phyloP scores from a whole-genome alignment of 2,888 invertebrate genomes.

The Stenodera caucasica region DNA sequence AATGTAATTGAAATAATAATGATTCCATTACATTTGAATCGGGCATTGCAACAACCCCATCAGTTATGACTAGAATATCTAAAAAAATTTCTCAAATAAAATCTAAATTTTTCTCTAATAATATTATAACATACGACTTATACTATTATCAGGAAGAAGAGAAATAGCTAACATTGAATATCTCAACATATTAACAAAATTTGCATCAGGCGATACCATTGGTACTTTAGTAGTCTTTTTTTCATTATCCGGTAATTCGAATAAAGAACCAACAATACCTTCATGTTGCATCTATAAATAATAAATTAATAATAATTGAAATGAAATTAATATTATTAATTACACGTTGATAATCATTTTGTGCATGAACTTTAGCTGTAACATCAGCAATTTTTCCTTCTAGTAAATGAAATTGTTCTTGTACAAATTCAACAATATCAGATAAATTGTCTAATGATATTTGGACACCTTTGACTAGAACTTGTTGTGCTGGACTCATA shows the following conservation, averaged over 20 bases:
- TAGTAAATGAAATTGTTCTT: conserved; percentile 61
- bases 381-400: conserved; percentile 65
- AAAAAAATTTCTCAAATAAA: conserved; percentile 45
- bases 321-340: conserved; percentile 20
- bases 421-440: conserved; percentile 61
- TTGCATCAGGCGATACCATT: conserved; percentile 68
- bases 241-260: conserved; percentile 56
- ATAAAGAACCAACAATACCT: conserved; percentile 59
- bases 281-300: conserved; percentile 58
- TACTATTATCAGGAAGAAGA: conserved; percentile 73
- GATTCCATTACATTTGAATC: conserved; percentile 74
- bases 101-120: conserved; percentile 10
- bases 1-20: conserved; percentile 71
- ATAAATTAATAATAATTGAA: conserved; percentile 6
- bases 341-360: conserved; percentile 57
- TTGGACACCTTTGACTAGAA: conserved; percentile 70
- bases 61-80: conserved; percentile 74
- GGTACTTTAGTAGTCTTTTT: conserved; percentile 57
- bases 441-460: conserved; percentile 63
- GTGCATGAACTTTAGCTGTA: conserved; percentile 60
- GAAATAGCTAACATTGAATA: conserved; percentile 76
- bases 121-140: conserved; percentile 64
- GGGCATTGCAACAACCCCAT: conserved; percentile 72
- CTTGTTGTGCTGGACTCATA: conserved; percentile 71
- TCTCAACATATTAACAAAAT: conserved; percentile 75